Evolutionary conservation across 2,888 invertebrate genomes (phyloP).

Genomic region (Tridacna crocea): DNA sequence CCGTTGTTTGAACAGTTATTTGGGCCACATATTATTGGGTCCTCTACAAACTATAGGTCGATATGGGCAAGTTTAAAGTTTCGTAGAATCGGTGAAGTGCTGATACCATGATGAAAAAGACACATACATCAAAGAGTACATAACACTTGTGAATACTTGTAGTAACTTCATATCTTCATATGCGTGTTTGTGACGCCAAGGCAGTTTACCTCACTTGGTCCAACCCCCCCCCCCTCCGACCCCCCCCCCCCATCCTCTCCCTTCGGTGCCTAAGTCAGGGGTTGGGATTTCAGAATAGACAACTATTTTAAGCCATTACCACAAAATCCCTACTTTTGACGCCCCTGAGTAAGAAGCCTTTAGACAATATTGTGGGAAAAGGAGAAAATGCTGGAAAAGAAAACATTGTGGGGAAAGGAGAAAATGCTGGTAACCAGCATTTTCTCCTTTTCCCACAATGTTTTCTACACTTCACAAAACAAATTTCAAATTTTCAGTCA

Average conservation of each 20-base stretch:
- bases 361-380: no score
- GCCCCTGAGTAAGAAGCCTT: no score
- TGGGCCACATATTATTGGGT: no score
- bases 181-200: background rate
- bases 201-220: background rate
- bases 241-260: no score
- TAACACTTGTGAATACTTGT: background rate
- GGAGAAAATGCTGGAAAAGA: background rate
- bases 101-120: background rate
- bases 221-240: background rate
- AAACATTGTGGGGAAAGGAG: slow-evolving; percentile 10
- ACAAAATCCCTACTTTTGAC: no score
- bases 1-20: no score
- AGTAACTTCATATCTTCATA: background rate
- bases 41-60: no score
- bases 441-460: background rate
- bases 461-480: no score
- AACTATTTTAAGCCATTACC: no score
- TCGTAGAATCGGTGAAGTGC: background rate
- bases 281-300: no score
- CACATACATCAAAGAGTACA: background rate
- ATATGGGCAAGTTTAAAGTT: background rate
- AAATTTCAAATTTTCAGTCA: no score
- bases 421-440: slow-evolving; percentile 5
- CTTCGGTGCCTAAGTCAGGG: no score